phyloP scores from a whole-genome alignment of 2,113 vertebrate genomes.

The Paraplagusia blochii region DNA sequence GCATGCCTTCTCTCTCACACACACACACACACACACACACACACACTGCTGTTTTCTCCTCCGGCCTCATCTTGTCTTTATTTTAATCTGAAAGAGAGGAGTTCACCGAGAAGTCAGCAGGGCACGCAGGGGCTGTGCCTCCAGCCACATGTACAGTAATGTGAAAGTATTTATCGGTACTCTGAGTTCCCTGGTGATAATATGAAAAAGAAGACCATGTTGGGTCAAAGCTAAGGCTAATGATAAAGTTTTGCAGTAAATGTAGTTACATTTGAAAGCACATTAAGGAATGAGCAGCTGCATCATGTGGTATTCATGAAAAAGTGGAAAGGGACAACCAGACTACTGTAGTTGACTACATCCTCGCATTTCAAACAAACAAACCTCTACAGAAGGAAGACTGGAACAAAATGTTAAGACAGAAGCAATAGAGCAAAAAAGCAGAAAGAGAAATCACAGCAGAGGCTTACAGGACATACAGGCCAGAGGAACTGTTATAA shows the following conservation, averaged over 20 bases:
- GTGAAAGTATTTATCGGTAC: constrained; percentile 47
- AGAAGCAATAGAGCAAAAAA: constrained; percentile 35
- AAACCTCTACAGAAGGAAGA: no score
- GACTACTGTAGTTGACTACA: no score
- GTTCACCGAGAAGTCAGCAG: constrained; percentile 75
- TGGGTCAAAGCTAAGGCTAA: no score
- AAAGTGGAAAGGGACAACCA: no score
- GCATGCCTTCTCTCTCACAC: no score
- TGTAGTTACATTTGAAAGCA: constrained; percentile 44
- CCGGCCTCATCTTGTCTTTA: constrained; percentile 55
- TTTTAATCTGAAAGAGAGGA: constrained; percentile 67
- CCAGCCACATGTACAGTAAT: constrained; percentile 23
- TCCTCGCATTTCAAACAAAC: constrained; percentile 44
- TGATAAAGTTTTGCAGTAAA: constrained; percentile 15
- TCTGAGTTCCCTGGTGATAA: constrained; percentile 43
- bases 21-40: neutral
- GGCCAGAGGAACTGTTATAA: constrained; percentile 53
- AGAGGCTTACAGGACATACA: constrained; percentile 60
- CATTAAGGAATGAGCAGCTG: constrained; percentile 1
- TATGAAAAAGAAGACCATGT: constrained; percentile 27
- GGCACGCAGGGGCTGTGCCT: constrained; percentile 59
- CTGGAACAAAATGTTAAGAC: constrained; percentile 31
- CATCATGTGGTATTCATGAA: no score
- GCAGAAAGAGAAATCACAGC: constrained; percentile 53
- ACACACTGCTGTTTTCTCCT: constrained; percentile 32